phyloP scores from a whole-genome alignment of 2,888 invertebrate species.

The Synanthedon andrenaeformis region DNA sequence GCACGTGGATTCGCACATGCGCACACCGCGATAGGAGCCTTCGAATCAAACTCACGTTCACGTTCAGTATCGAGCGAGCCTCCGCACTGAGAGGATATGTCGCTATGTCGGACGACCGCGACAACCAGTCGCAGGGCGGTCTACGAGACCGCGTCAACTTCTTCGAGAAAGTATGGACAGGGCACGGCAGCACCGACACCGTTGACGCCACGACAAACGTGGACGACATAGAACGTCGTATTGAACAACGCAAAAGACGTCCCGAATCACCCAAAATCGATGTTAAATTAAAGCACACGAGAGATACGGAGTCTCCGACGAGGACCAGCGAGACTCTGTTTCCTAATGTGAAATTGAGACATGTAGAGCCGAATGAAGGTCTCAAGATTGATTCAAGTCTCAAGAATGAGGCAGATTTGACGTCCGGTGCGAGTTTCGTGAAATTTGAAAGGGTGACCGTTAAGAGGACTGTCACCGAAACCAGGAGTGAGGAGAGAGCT shows the following conservation, averaged over 20 bases:
- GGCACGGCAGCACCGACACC: conserved; percentile 50
- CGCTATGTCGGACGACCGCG: conserved; percentile 65
- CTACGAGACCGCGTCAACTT: conserved; percentile 81
- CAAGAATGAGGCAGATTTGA: conserved; percentile 76
- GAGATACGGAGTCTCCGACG: conserved; percentile 60
- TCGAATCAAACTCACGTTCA: conserved; percentile 6
- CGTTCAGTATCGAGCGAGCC: conserved; percentile 63
- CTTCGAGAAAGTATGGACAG: conserved; percentile 84
- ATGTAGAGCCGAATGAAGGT: conserved; percentile 45
- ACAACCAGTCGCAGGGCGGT: conserved; percentile 63
- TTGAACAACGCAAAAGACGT: conserved; percentile 69
- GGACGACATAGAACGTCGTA: conserved; percentile 70
- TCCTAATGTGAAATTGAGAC: conserved; percentile 58
- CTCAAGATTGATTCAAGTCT: conserved; percentile 49
- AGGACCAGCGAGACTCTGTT: conserved; percentile 46
- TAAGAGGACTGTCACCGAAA: conserved; percentile 71
- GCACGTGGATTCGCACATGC: conserved; percentile 43
- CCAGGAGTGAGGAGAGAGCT: conserved; percentile 48
- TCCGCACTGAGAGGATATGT: conserved; percentile 59
- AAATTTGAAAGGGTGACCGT: conserved; percentile 80
- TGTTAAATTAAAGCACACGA: conserved; percentile 71
- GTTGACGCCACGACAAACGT: conserved; percentile 65
- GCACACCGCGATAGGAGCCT: conserved; percentile 18
- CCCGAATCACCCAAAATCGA: conserved; percentile 71
- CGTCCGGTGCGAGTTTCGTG: conserved; percentile 74